Evolutionary conservation across 2,888 invertebrate species (phyloP), one percentile per base, ranked within the genome.

Genomic region (Miltochrista miniata): DNA sequence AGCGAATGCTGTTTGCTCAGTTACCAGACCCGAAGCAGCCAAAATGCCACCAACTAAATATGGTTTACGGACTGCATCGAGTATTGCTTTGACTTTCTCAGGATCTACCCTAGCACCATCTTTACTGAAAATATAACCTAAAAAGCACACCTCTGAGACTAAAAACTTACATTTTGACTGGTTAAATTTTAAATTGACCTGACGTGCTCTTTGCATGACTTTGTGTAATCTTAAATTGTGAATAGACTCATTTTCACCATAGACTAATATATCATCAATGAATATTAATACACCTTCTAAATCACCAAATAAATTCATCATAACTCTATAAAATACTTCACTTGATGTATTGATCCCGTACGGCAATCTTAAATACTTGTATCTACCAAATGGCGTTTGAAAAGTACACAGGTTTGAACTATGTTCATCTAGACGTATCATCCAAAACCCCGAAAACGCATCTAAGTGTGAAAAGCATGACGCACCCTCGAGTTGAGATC

Each of bases 301-400:
- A 29, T 40, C 40, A 7, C 38, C 38, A 29, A 40, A 40, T 29
- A n/a, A 11, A 24, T 40, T 24, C 11, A 24, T 40, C 29, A 40
- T 40, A n/a, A n/a, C n/a, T n/a, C n/a, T n/a, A n/a, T n/a, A n/a
- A n/a, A n/a, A n/a, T n/a, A n/a, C n/a, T n/a, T n/a, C n/a, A n/a
- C n/a, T n/a, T n/a, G n/a, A n/a, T n/a, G n/a, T n/a, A n/a, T 30
- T 29, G 1, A 39, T 7, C 1, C 39, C 39, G 29, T 39, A 39
- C 1, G 41, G 41, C 1, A 41, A 12, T 7, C 41, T n/a, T 41
- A 11, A 11, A 41, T n/a, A 41, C 1, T 12, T 8, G n/a, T 45
- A 45, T 29, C 37, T 12, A 12, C 45, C 37, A 37, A 45, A 45
- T 10, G 45, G 30, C 15, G 45, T 45, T 7, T 36, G 10, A 30